These are phyloP conservation scores for Spodoptera picta DNA, from an alignment of 2,888 invertebrate genomes.

Conservation along the genomic window DNA sequence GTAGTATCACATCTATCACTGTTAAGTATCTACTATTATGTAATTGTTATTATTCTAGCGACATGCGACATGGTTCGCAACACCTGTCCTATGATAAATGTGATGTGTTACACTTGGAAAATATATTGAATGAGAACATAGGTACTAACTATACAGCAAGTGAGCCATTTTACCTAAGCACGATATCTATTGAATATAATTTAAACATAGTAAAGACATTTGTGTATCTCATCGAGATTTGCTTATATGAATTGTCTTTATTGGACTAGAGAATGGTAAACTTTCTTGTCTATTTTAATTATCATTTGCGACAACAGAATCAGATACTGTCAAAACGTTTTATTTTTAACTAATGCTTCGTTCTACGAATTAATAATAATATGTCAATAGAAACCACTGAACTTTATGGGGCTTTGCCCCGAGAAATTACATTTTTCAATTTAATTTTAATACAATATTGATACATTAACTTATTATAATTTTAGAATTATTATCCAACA, in stretches of 20 bases:
- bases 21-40: slow-evolving; percentile 61
- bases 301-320: slow-evolving; percentile 67
- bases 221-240: slow-evolving; percentile 60
- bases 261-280: slow-evolving; percentile 86
- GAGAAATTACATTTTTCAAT: slow-evolving; percentile 51
- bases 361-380: slow-evolving; percentile 75
- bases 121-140: slow-evolving; percentile 58
- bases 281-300: slow-evolving; percentile 68
- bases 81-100: slow-evolving; percentile 43
- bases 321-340: slow-evolving; percentile 60
- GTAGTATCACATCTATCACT: slow-evolving; percentile 81
- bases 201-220: slow-evolving; percentile 52
- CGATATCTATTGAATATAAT: slow-evolving; percentile 60
- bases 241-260: slow-evolving; percentile 72
- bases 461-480: slow-evolving; percentile 54
- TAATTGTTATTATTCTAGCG: slow-evolving; percentile 57
- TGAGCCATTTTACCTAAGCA: slow-evolving; percentile 63
- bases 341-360: slow-evolving; percentile 61
- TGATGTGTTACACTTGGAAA: slow-evolving; percentile 54
- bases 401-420: slow-evolving; percentile 67
- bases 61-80: slow-evolving; percentile 42
- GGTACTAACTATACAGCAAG: slow-evolving; percentile 59
- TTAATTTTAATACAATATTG: slow-evolving; percentile 41
- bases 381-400: slow-evolving; percentile 63
- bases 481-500: slow-evolving; percentile 32